phyloP scores from a whole-genome alignment of 2,888 invertebrate species.

The Onthophagus sagittarius region DNA sequence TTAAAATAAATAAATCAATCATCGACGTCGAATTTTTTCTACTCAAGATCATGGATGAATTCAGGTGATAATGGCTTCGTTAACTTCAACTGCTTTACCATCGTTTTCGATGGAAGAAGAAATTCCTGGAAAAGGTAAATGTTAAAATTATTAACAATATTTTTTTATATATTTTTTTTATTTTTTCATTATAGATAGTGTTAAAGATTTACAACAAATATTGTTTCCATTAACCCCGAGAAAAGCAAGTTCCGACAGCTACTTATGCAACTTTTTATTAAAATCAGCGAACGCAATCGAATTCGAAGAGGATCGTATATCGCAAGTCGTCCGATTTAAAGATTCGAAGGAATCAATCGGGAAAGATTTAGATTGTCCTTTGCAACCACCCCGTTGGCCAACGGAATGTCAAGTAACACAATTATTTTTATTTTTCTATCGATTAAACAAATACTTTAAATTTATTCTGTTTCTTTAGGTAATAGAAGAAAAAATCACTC shows the following conservation, averaged over 20 bases:
- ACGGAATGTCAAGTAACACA: conserved; percentile 77
- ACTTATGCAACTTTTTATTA: conserved; percentile 61
- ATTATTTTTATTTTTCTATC: conserved; percentile 38
- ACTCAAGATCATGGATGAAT: conserved; percentile 20
- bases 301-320: conserved; percentile 30
- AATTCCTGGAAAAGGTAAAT: conserved; percentile 19
- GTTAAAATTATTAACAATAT: no score
- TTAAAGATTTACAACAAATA: conserved; percentile 60
- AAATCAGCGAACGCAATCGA: conserved; percentile 56
- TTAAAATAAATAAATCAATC: no score
- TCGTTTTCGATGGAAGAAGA: conserved; percentile 23
- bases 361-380: conserved; percentile 49
- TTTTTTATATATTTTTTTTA: neutral
- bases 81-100: conserved; percentile 18
- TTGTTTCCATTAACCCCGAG: conserved; percentile 55
- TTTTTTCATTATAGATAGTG: conserved; percentile 44
- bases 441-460: neutral
- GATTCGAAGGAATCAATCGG: conserved; percentile 67
- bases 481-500: conserved; percentile 74
- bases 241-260: conserved; percentile 51
- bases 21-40: no score
- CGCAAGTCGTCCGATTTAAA: conserved; percentile 62
- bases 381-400: conserved; percentile 83
- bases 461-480: conserved; percentile 56
- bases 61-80: conserved; percentile 34